phyloP scores from a whole-genome alignment of 2,888 invertebrate species.

The Lepidochitona cinerea region DNA sequence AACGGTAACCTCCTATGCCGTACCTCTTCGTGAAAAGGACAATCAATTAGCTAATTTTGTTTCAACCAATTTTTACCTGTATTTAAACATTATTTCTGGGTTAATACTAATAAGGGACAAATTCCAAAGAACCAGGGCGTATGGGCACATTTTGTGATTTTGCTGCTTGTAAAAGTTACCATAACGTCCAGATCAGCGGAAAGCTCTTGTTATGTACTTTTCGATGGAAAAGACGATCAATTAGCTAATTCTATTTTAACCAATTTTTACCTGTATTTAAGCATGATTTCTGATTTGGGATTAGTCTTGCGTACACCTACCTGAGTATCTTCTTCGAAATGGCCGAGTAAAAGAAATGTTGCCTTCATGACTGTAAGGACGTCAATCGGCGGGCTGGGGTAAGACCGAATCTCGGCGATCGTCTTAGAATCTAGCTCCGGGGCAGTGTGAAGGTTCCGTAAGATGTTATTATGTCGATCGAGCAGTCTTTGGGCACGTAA shows the following conservation, averaged over 20 bases:
- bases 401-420: conserved; percentile 64
- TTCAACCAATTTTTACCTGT: neutral
- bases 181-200: no score
- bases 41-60: neutral
- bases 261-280: neutral
- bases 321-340: conserved; percentile 62
- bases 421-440: conserved; percentile 60
- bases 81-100: no score
- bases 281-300: neutral
- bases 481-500: conserved; percentile 38
- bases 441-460: conserved; percentile 44
- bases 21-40: neutral
- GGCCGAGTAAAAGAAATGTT: conserved; percentile 61
- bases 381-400: conserved; percentile 53
- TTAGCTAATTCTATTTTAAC: no score
- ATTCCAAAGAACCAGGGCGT: no score
- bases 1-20: no score
- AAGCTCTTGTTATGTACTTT: neutral
- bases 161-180: no score
- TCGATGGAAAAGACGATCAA: no score
- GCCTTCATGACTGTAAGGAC: conserved; percentile 64
- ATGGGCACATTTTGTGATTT: no score
- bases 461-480: conserved; percentile 42
- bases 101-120: no score
- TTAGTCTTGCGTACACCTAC: conserved; percentile 28